Evolutionary conservation across 2,113 vertebrate genomes (phyloP).

Genomic region (Heptranchias perlo): DNA sequence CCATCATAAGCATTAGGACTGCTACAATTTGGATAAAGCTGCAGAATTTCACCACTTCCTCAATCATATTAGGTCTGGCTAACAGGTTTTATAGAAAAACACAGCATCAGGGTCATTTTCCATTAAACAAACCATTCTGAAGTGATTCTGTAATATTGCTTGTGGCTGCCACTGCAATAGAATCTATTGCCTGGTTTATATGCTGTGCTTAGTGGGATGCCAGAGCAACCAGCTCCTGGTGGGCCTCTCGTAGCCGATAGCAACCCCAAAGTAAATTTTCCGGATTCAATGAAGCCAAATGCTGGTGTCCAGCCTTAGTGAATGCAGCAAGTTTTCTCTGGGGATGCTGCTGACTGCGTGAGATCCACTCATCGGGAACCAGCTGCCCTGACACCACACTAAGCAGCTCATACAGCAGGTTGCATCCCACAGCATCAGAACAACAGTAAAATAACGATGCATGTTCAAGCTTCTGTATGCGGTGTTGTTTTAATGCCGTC

Average conservation of each 20-base stretch:
- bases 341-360: background rate
- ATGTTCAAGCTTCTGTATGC: background rate
- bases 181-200: background rate
- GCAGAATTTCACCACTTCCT: background rate
- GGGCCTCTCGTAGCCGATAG: constrained; percentile 1
- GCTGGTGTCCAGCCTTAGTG: background rate
- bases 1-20: background rate
- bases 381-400: background rate
- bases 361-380: background rate
- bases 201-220: background rate
- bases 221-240: background rate
- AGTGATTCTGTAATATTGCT: background rate
- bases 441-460: background rate
- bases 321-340: background rate
- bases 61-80: background rate
- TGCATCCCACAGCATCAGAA: background rate
- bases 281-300: background rate
- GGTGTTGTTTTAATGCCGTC: background rate
- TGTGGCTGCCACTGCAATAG: background rate
- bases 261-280: background rate
- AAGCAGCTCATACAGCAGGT: background rate
- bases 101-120: background rate
- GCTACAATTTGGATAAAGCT: background rate
- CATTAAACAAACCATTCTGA: constrained; percentile 10
- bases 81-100: background rate